Base-by-base conservation (phyloP, 53 echinoderm and acorn worm genomes). In the Holothuria scabra region DNA sequence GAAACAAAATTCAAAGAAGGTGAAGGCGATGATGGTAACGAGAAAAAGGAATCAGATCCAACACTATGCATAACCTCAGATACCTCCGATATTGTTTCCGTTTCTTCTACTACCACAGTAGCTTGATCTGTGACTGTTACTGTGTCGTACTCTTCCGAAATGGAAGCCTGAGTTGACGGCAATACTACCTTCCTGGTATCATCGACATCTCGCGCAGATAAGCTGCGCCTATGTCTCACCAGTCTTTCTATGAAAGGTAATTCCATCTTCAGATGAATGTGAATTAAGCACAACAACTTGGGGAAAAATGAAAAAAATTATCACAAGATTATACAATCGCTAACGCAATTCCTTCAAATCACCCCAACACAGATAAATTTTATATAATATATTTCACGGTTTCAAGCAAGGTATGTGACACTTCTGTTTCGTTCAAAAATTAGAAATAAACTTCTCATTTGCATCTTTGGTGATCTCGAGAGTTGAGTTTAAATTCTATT, bases 61-160 rank as follows among this genome's bases (percentile, higher is more conserved):
- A 71, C 71, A 33, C 44, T 71, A 46, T 71, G 71, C 71, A 71
- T 71, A 41, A 71, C 71, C 44, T 71, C 71, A 24, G 71, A 71
- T 24, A 71, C 71, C 71, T 71, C 71, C n/a, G 71, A 71, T 6
- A 71, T 35, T 24, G 71, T 71, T 20, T 71, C 71, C 46, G 71
- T 71, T 71, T 71, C 44, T 71, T 71, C 71, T 25, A 71, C 71
- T 71, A 71, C 71, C 44, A 71, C 71, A 2, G 71, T 71, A 21
- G 71, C 71, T 71, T 71, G 71, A 46, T 71, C 71, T 41, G 71
- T 71, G 21, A 71, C 71, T 9, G 71, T 71, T 7, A 71, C 71
- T 4, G 71, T 71, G 71, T 46, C 71, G 44, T 41, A 71, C 23
- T 71, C 71, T 11, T 46, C 71, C 46, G 41, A 46, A 24, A 46